These are phyloP conservation scores for Chrysomallon squamiferum DNA, from an alignment of 1,140 invertebrate species.

Conservation along the genomic window DNA sequence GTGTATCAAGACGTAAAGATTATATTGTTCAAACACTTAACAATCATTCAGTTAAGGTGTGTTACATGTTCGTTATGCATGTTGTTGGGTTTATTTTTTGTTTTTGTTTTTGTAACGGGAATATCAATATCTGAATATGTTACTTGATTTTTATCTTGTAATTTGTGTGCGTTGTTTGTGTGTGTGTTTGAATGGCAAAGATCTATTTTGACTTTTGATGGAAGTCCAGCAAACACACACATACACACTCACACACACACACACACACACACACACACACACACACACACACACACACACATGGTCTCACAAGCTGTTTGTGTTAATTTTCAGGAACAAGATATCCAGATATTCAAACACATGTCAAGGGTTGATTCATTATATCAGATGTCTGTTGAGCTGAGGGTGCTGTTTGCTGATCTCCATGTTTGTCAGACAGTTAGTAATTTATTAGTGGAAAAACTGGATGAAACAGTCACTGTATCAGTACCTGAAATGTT, in stretches of 20 bases:
- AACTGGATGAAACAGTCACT: slow-evolving; percentile 54
- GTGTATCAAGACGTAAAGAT: slow-evolving; percentile 52
- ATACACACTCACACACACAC: too few relatives aligned
- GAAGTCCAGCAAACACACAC: too few relatives aligned
- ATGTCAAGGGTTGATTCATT: slow-evolving; percentile 42
- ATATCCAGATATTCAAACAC: slow-evolving; percentile 48
- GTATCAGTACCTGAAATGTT: slow-evolving; percentile 54
- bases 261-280: too few relatives aligned
- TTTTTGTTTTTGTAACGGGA: too few relatives aligned
- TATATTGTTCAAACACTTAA: slow-evolving; percentile 56
- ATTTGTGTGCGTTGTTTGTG: too few relatives aligned
- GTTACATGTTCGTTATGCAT: background rate
- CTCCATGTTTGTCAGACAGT: slow-evolving; percentile 53
- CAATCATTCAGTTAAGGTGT: slow-evolving; percentile 53
- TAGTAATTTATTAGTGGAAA: slow-evolving; percentile 56
- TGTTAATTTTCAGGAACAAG: slow-evolving; percentile 43
- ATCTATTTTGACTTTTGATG: too few relatives aligned
- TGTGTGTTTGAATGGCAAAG: too few relatives aligned
- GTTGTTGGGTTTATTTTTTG: too few relatives aligned
- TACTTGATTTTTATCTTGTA: background rate
- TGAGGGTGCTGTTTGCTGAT: slow-evolving; percentile 52
- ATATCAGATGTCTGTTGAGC: slow-evolving; percentile 44
- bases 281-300: too few relatives aligned
- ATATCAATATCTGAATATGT: background rate
- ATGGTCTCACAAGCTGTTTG: too few relatives aligned